Conservation (phyloP, 1,140 invertebrate genomes). For the Sminthurinus signatus region DNA sequence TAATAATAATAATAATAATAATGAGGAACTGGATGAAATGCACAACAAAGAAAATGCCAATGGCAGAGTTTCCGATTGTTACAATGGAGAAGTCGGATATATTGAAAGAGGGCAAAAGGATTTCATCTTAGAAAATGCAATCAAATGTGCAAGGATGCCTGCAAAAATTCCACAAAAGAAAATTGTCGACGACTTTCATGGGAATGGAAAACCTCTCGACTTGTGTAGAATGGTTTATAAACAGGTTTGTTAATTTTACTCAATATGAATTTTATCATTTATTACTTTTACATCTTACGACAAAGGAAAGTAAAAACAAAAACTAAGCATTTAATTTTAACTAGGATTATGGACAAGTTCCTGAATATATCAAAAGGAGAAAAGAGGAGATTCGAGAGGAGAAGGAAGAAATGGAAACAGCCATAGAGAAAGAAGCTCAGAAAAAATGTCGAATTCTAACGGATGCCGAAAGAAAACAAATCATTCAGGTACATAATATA, state of each 20-base stretch:
- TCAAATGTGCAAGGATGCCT: not conserved
- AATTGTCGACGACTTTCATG: not conserved
- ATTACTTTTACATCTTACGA: too few species aligned
- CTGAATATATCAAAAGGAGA: not conserved
- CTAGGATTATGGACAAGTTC: conserved; percentile 3
- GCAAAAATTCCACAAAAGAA: not conserved
- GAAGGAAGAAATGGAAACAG: not conserved
- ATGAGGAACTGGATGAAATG: too few species aligned
- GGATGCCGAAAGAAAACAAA: not conserved
- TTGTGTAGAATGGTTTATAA: not conserved
- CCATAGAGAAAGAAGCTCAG: not conserved
- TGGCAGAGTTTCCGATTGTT: not conserved
- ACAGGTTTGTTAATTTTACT: too few species aligned
- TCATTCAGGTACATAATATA: not conserved
- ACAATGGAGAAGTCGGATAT: not conserved
- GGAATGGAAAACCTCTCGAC: not conserved
- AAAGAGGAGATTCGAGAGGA: not conserved
- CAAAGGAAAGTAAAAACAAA: too few species aligned
- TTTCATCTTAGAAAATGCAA: not conserved
- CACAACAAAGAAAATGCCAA: not conserved
- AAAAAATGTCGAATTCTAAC: not conserved
- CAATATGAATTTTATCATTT: not conserved
- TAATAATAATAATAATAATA: too few species aligned
- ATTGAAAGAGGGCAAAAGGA: not conserved
- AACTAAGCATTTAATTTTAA: too few species aligned